phyloP scores from a whole-genome alignment of 2,888 invertebrate species.

The Trissonchulus latispiculum region DNA sequence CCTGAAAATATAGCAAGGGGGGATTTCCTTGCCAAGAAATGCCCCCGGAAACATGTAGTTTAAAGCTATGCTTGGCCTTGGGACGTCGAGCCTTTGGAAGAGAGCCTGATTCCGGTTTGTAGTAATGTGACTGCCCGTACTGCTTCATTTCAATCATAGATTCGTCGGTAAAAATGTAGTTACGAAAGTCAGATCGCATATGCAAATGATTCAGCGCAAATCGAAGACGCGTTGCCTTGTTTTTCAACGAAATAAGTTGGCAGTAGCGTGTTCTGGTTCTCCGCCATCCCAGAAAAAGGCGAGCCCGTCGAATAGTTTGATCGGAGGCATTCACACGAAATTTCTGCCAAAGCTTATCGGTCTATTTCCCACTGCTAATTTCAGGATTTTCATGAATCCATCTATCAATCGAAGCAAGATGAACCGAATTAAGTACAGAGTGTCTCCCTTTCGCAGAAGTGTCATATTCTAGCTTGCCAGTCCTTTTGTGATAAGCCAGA shows the following conservation, averaged over 20 bases:
- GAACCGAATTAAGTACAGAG: background rate
- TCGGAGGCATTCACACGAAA: background rate
- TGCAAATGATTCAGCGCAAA: background rate
- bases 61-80: background rate
- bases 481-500: background rate
- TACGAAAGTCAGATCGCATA: background rate
- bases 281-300: background rate
- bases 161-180: background rate
- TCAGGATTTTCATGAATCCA: background rate
- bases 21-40: background rate
- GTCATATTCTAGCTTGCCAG: background rate
- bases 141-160: background rate
- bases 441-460: background rate
- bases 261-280: background rate
- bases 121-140: background rate
- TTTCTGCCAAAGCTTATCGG: background rate
- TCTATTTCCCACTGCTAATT: background rate
- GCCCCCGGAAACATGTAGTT: background rate
- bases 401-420: background rate
- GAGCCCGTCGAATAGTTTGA: background rate
- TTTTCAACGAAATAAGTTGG: background rate
- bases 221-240: background rate
- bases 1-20: background rate
- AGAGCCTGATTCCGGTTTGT: background rate
- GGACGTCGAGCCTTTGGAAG: background rate